Base-by-base conservation (phyloP, 2,113 vertebrate genomes). In the Scytalopus superciliaris region DNA sequence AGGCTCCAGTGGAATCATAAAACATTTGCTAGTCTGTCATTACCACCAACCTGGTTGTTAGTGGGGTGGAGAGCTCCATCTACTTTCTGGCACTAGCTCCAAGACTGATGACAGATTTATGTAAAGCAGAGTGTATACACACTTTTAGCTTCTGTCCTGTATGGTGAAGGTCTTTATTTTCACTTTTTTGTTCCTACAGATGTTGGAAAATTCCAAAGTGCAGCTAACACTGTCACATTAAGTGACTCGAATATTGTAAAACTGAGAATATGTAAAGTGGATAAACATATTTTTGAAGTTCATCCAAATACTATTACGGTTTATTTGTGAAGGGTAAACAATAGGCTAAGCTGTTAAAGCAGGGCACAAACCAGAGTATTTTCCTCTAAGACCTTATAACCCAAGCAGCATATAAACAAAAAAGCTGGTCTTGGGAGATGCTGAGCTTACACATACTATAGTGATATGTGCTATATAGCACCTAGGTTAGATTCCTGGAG, bases 11-110 rank as follows among this genome's bases (percentile, higher is more conserved):
- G 47, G 53, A 91, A 62, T 84, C 79, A 78, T 92, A 90, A 90
- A 95, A 91, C 42, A 59, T 81, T 84, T 89, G 60, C 79, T 88
- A 89, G 90, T 74, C 83, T 96, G 56, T 93, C 60, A 96, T 96
- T 95, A 93, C 45, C 50, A 90, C 14, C 7, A 90, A 81, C 60
- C 75, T 93, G 82, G 68, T 94, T 90, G 78, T 96, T 96, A 96
- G 85, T 86, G 87, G 95, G 93, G 92, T 93, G 94, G 95, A 78
- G 87, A 86, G 56, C 76, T 95, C 60, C 79, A 53, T 69, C 68
- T 86, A 53, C 67, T 91, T 90, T 80, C 83, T 90, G 85, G 85
- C 60, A 44, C 22, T 59, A 80, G 52, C 40, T 49, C 35, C 52
- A 81, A 86, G 57, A 39, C 73, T 84, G 80, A 19, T 81, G 68